Conservation (phyloP, 2,113 vertebrate species). For the Tetraodon nigroviridis region DNA sequence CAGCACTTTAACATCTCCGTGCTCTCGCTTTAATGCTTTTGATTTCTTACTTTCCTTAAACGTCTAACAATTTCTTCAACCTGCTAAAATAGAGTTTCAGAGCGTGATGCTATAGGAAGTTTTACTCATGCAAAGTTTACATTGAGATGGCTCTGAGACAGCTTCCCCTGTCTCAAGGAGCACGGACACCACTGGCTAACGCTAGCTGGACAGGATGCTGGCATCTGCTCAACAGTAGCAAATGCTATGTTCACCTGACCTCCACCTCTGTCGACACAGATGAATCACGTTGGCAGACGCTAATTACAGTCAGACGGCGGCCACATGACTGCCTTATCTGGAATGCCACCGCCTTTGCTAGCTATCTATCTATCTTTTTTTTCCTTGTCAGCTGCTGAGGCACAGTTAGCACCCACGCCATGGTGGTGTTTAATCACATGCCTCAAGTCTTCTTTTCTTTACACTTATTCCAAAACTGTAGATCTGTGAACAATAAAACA, state of each 20-base stretch:
- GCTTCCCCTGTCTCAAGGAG: too few relatives aligned
- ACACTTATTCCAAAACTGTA: too few relatives aligned
- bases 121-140: too few relatives aligned
- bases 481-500: too few relatives aligned
- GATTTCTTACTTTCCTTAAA: too few relatives aligned
- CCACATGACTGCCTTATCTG: constrained; percentile 57
- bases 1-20: constrained; percentile 16
- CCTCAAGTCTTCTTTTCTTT: too few relatives aligned
- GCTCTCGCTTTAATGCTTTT: too few relatives aligned
- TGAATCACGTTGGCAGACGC: constrained; percentile 63
- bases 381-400: constrained; percentile 26
- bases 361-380: constrained; percentile 41
- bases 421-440: too few relatives aligned
- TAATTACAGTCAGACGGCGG: constrained; percentile 61
- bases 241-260: constrained; percentile 4
- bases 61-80: too few relatives aligned
- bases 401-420: constrained; percentile 13
- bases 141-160: too few relatives aligned
- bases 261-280: constrained; percentile 47
- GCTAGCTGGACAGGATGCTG: constrained; percentile 19
- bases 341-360: constrained; percentile 44
- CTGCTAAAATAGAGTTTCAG: background rate
- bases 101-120: background rate
- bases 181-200: too few relatives aligned
- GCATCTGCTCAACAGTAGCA: background rate